Base-by-base conservation (phyloP, 2,113 vertebrate genomes). In the Jacana jacana region DNA sequence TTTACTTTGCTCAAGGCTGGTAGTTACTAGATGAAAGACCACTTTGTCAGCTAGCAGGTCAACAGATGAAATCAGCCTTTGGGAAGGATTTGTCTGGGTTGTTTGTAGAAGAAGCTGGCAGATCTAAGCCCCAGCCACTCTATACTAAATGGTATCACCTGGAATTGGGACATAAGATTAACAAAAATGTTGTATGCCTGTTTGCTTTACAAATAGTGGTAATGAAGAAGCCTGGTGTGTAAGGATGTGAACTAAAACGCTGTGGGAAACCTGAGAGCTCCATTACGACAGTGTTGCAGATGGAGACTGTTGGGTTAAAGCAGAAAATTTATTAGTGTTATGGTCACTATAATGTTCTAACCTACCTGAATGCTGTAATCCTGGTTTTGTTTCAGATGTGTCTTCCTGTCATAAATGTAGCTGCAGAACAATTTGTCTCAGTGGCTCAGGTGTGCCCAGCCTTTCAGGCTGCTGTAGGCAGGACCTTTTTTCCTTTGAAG, bases 1-100 rank as follows among this genome's bases (percentile, higher is more conserved):
- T 85, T 88, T 70, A n/a, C 22, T 92, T 77, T 97, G 91, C 93
- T 98, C 91, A 94, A 96, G 93, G 96, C 96, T 95, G 55, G 96
- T 97, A 88, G 57, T 97, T 98, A 94, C 84, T 94, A 89, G 95
- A 91, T 46, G 30, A 98, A 97, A 98, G 97, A 98, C 98, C 87
- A 84, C 84, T 96, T 97, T 97, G 90, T 98, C 97, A 86, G 93
- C 95, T 95, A 96, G 84, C 84, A 93, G 97, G 96, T 98, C 97
- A 98, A 93, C 75, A 97, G 95, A 97, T 95, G 69, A 52, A 94
- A 93, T 44, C 89, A 81, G 81, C 92, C 93, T 98, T 95, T 95
- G 64, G 89, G 70, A 91, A 95, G 70, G 63, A 81, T 27, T 91
- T 64, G 52, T 44, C 39, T 39, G 75, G 17, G 23, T 64, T 54